Conservation (phyloP, 1,140 invertebrate species). For the Polyergus mexicanus region DNA sequence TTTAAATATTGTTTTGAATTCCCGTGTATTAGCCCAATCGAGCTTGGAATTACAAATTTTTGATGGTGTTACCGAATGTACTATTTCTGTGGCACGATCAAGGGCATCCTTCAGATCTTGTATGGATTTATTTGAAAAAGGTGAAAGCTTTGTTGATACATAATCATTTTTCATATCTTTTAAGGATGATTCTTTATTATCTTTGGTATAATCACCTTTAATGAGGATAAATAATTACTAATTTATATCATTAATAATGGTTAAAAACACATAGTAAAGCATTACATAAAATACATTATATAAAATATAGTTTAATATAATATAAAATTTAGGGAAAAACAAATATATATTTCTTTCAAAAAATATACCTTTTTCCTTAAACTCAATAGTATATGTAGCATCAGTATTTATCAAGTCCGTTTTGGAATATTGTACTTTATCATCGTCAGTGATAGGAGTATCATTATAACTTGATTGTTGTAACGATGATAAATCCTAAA, state of each 20-base stretch:
- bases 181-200: not conserved
- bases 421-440: constrained; percentile 24
- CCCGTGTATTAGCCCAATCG: constrained; percentile 4
- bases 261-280: too few species aligned
- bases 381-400: constrained; percentile 13
- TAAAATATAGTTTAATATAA: not conserved
- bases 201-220: constrained; percentile 25
- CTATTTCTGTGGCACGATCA: constrained; percentile 78
- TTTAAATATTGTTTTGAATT: constrained; percentile 69
- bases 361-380: constrained; percentile 10
- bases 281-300: not conserved
- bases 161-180: not conserved
- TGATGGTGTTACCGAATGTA: constrained; percentile 61
- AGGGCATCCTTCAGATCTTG: constrained; percentile 76
- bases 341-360: not conserved
- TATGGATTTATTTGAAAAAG: constrained; percentile 56
- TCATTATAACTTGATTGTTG: not conserved
- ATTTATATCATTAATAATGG: not conserved
- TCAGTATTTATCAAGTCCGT: not conserved
- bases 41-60: constrained; percentile 50
- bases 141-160: not conserved
- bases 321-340: not conserved
- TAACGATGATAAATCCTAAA: not conserved
- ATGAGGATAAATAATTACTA: not conserved
- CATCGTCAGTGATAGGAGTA: not conserved